Evolutionary conservation across 1,140 invertebrate species (phyloP), one percentile per base, ranked within the genome.

Genomic region (Dreissena rostriformis): DNA sequence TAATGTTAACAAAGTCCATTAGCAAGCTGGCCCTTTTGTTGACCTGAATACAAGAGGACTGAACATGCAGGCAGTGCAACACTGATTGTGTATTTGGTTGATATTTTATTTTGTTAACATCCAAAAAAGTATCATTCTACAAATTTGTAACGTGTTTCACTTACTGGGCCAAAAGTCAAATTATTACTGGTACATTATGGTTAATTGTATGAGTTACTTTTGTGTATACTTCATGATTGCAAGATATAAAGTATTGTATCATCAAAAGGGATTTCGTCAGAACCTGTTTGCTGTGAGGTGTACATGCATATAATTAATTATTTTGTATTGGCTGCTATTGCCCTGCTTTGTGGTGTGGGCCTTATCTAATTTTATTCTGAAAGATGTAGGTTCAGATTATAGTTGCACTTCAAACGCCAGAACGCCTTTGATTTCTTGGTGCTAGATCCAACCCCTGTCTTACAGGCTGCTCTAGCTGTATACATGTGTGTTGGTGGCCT

Each of bases 311-410:
- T 51, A 28, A 74, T 74, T 53, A 74, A 74, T 49, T 53, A 49
- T 74, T 53, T 57, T 74, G 55, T 79, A 79, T 79, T 24, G 26
- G 51, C 26, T 70, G 51, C 51, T 79, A 71, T 78, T 52, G 24
- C 61, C 52, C 17, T 26, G 22, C 53, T 71, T 39, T 65, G 61
- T 65, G 28, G 24, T 76, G 57, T 61, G 17, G 12, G 26, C 61
- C 63, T 76, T 76, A 76, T 76, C 74, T 49, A 8, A 49, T 65
- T 70, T 79, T 79, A 70, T 51, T 53, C 28, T 79, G 24, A 19
- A 26, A 76, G 67, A 79, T 79, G 52, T n/a, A 70, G 66, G 14
- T n/a, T 57, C 26, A 68, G 77, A 79, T 79, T 71, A 79, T 79
- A 57, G 68, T 67, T 63, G 29, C 68, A 79, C 77, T 79, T 79